phyloP scores from a whole-genome alignment of 2,113 vertebrate genomes.

The Pipa parva region DNA sequence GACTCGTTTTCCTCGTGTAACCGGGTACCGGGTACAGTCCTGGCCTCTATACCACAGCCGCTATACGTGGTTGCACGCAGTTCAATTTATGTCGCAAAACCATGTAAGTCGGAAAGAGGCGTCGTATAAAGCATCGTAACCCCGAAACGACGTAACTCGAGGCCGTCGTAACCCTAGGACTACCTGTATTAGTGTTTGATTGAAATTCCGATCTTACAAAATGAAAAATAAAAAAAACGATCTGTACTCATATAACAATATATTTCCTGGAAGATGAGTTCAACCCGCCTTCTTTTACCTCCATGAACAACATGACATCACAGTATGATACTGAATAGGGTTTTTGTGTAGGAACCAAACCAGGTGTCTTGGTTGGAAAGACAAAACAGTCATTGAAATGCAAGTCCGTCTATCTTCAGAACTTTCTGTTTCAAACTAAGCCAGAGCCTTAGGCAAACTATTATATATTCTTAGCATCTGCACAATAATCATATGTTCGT shows the following conservation, averaged over 20 bases:
- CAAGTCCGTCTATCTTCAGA: conserved; percentile 62
- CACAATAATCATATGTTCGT: conserved; percentile 28
- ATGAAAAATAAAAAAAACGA: neutral
- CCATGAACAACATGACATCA: conserved; percentile 55
- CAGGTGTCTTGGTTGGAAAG: conserved; percentile 61
- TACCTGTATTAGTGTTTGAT: neutral
- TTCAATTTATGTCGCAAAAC: no score
- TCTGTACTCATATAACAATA: conserved; percentile 22
- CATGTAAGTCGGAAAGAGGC: no score
- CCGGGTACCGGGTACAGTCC: no score
- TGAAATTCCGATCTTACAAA: neutral
- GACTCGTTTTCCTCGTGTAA: no score
- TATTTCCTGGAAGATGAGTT: conserved; percentile 43
- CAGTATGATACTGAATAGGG: conserved; percentile 51
- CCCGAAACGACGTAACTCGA: no score
- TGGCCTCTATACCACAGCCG: no score
- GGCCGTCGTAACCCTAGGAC: no score
- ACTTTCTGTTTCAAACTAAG: conserved; percentile 59
- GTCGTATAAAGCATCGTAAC: neutral
- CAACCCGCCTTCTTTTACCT: conserved; percentile 54
- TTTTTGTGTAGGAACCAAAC: conserved; percentile 54
- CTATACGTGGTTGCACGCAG: no score
- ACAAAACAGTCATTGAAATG: conserved; percentile 59
- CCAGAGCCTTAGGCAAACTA: conserved; percentile 59
- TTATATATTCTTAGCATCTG: conserved; percentile 50